A percentile compares a stretch with the other conserved stretches of the same genome.
Conservation (phyloP, 2,888 invertebrate genomes). For the Phymatocera aterrima region DNA sequence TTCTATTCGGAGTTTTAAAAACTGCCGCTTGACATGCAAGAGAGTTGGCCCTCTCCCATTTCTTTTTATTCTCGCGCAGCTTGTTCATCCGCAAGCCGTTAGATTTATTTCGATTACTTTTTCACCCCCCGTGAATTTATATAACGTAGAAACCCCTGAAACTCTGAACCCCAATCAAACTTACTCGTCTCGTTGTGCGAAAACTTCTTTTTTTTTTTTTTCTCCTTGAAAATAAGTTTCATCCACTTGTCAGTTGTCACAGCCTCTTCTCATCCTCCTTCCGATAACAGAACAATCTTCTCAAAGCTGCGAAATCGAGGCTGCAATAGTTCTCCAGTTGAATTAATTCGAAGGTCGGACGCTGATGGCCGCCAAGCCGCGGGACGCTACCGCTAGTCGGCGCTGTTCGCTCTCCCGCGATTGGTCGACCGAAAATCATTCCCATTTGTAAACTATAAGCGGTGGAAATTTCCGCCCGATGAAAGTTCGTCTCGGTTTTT, state of each 20-base stretch:
- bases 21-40: conserved; percentile 66
- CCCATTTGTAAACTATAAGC: background rate
- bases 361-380: background rate
- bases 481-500: background rate
- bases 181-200: conserved; percentile 31
- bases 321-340: background rate
- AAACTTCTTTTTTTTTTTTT: background rate
- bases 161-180: conserved; percentile 32
- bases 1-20: conserved; percentile 67
- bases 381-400: background rate
- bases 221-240: background rate
- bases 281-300: background rate
- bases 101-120: conserved; percentile 66
- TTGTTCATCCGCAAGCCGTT: conserved; percentile 47
- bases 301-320: background rate
- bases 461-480: background rate
- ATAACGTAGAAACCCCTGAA: conserved; percentile 46
- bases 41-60: conserved; percentile 48
- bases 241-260: background rate
- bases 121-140: conserved; percentile 54
- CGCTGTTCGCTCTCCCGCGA: conserved; percentile 1
- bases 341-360: background rate
- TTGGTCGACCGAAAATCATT: background rate
- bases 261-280: background rate
- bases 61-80: background rate